Conservation (phyloP, 2,888 invertebrate species). For the Laothoe populi region DNA sequence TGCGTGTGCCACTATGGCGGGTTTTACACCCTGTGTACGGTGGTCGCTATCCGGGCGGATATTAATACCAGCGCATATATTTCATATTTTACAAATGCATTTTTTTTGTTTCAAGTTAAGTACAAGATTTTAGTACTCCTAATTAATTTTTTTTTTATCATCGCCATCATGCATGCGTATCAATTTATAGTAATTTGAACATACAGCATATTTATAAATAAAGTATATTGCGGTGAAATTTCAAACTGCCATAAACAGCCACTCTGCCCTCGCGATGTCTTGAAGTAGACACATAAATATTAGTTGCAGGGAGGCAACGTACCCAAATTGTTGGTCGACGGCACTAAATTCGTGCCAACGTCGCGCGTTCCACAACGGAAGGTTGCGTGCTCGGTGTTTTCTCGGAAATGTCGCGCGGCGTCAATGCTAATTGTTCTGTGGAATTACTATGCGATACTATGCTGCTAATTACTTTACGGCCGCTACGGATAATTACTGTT, state of each 20-base stretch:
- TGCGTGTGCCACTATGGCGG: too few relatives aligned
- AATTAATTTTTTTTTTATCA: too few relatives aligned
- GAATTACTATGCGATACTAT: constrained; percentile 51
- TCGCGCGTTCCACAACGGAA: constrained; percentile 27
- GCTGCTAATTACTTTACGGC: constrained; percentile 40
- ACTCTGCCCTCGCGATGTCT: neutral
- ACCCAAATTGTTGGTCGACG: neutral
- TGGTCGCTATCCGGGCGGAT: too few relatives aligned
- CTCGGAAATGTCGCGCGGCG: constrained; percentile 40
- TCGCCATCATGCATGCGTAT: too few relatives aligned
- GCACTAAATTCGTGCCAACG: constrained; percentile 22
- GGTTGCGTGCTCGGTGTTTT: constrained; percentile 35
- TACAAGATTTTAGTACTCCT: too few relatives aligned
- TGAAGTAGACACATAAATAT: constrained; percentile 16
- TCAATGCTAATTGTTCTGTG: constrained; percentile 46
- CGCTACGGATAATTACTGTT: constrained; percentile 30
- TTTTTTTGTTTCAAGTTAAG: too few relatives aligned
- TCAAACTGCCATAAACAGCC: neutral
- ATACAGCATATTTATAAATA: neutral
- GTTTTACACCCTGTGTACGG: too few relatives aligned
- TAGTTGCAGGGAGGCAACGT: constrained; percentile 11
- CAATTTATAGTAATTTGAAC: too few relatives aligned
- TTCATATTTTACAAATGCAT: too few relatives aligned
- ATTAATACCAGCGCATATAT: too few relatives aligned
- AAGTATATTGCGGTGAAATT: neutral